Evolutionary conservation across 2,888 invertebrate genomes (phyloP), one percentile per base, ranked within the genome.

Genomic region (Papilio elwesi): DNA sequence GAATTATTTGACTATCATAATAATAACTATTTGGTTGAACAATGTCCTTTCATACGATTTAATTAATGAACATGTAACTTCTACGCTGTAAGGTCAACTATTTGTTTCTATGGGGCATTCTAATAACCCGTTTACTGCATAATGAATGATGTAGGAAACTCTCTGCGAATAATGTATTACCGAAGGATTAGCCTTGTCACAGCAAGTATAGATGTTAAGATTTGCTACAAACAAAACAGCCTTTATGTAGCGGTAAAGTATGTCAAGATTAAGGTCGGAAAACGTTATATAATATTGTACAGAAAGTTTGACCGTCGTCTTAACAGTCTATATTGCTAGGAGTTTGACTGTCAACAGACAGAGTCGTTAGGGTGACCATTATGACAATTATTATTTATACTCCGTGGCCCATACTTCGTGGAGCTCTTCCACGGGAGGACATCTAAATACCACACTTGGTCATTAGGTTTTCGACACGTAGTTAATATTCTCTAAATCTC

Each of bases 161-260:
- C 16, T 36, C 63, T 13, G 49, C 26, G 49, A 64, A 64, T 49
- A 64, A 64, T 64, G 26, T 64, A 64, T 63, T 63, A 11, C 64
- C 16, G 16, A 64, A 64, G 64, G 64, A 64, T 64, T 26, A 64
- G 13, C 64, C 64, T 64, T 64, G 64, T 64, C 64, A 63, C 47
- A n/a, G 16, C 64, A 66, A 38, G 71, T 48, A 13, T 49, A 49
- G 64, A 64, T 64, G 64, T 49, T 64, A 64, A 67, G 62, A 63
- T 64, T 64, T 64, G 64, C 64, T 64, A 64, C 64, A 65, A 70
- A 64, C 64, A n/a, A 49, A 48, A 49, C 64, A 64, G 26, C 49
- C 64, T 49, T 64, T 64, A 49, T 26, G 7, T 62, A 49, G 12
- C 12, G 43, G 15, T 62, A n/a, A 64, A 64, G 43, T 64, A 64